Base-by-base conservation (phyloP, 2,888 invertebrate genomes). In the Bibio marci region DNA sequence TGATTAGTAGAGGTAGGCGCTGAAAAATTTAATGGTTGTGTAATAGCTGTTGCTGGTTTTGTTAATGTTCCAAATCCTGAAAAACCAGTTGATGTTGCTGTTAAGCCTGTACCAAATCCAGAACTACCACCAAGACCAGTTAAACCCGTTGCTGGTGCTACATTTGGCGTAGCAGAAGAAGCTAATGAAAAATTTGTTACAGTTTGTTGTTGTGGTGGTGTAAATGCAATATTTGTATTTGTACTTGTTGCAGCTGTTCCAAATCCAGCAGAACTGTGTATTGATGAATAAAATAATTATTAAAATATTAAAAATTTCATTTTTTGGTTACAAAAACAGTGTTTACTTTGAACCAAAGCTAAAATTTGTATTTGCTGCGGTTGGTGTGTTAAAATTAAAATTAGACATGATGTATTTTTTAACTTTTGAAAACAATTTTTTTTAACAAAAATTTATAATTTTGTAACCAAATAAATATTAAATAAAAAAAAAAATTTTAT, bases 71-170 rank as follows among this genome's bases (percentile, higher is more conserved):
- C 18, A 2, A 28, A 13, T 5, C 37, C 13, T 32, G 30, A 18
- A 2, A 28, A 13, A 3, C 37, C 13, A 27, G 30, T 30, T 18
- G 39, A 6, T 30, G 30, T 30, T 26, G 34, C 18, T 11, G 36
- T n/a, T 28, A 33, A 11, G 5, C 37, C 10, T 30, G 37, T 4
- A 14, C 35, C 19, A 27, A 33, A 13, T 10, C 28, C 25, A 8
- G 19, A 6, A 22, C 8, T 22, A 22, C 22, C 22, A 22, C 22
- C 22, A 22, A 8, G 22, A 4, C 22, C 22, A 22, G 5, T 8
- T 22, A 37, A 43, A 18, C 27, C 43, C 17, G 49, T 47, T 4
- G 49, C 43, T 31, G 52, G 30, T 35, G 25, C 3, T n/a, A 15
- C 11, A 18, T 28, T 14, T n/a, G 18, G 40, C 25, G 11, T 34